phyloP scores from a whole-genome alignment of 2,113 vertebrate species.

The Suricata suricatta region DNA sequence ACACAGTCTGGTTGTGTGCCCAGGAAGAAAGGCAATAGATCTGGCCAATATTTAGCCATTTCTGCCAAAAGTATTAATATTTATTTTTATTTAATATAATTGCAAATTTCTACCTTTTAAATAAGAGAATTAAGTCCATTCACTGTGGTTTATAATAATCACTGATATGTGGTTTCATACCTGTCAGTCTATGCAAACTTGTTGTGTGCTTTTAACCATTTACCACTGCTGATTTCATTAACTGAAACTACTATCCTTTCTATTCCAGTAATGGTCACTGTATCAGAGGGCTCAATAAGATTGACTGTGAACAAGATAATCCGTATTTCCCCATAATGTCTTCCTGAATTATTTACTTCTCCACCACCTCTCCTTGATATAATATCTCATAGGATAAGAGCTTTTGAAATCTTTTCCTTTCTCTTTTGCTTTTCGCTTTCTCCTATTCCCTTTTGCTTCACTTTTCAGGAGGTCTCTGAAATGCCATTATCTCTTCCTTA shows the following conservation, averaged over 20 bases:
- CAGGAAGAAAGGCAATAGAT: background rate
- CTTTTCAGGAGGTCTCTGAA: background rate
- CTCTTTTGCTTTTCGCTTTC: background rate
- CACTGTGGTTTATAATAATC: background rate
- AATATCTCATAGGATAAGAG: background rate
- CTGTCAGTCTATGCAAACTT: background rate
- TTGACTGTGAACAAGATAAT: background rate
- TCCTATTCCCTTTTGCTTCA: background rate
- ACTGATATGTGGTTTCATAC: fast-evolving
- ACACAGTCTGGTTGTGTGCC: background rate
- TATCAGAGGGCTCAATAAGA: background rate
- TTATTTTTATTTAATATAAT: background rate
- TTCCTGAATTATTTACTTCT: background rate
- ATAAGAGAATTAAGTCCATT: background rate
- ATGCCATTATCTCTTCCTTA: background rate
- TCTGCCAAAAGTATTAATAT: background rate
- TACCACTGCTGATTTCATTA: background rate
- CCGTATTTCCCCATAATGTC: background rate
- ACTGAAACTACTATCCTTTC: background rate
- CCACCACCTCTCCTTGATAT: background rate
- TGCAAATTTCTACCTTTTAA: background rate
- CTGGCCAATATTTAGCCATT: background rate
- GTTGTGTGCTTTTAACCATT: background rate
- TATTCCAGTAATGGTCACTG: background rate
- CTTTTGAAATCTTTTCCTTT: background rate